Conservation (phyloP, 2,797 vertebrate genomes). For the Rhabdomys pumilio region DNA sequence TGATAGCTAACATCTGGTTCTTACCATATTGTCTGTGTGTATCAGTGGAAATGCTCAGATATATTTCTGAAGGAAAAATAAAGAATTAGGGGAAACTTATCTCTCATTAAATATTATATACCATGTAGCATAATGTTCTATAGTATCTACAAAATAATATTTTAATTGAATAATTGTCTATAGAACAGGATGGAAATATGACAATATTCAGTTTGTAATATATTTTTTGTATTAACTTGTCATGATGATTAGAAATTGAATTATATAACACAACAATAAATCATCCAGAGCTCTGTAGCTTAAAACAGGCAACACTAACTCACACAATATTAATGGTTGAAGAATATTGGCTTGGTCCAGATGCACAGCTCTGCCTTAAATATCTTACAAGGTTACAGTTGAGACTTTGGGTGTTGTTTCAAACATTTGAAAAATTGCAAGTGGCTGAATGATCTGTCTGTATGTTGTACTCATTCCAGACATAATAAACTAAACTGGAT, state of each 20-base stretch:
- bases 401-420: neutral
- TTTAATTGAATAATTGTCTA: neutral
- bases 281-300: neutral
- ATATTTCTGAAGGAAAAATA: slow-evolving; percentile 20
- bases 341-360: neutral
- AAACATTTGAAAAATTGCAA: neutral
- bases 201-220: neutral
- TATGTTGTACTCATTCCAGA: neutral
- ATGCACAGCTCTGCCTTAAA: neutral
- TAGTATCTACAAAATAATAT: neutral
- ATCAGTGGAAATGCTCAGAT: neutral
- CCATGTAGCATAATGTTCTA: neutral
- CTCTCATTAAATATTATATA: slow-evolving; percentile 10
- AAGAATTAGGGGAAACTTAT: slow-evolving; percentile 14
- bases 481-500: neutral
- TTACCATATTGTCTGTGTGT: neutral
- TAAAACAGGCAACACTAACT: neutral
- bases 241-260: neutral
- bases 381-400: neutral
- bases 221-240: neutral
- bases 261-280: neutral
- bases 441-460: neutral
- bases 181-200: neutral
- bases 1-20: neutral
- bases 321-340: neutral